Base-by-base conservation (phyloP, 1,140 invertebrate genomes). In the Delia radicum region DNA sequence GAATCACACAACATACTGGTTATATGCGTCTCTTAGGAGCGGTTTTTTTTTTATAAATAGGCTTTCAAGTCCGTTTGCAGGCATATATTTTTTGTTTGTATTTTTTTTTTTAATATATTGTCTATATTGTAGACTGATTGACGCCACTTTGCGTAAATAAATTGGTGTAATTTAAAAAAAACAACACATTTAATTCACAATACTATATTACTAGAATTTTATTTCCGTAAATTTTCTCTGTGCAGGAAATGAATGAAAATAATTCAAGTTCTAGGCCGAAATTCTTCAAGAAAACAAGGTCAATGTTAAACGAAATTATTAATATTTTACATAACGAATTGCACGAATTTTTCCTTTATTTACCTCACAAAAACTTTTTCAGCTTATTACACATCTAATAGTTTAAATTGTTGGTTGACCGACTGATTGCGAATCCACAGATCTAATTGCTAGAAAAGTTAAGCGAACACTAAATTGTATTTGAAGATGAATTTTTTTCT, bases 361-460 rank as follows among this genome's bases (percentile, higher is more conserved):
- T 21, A 67, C 63, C 63, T 67, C 63, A 67, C 18, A 15, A n/a
- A 67, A 29, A 33, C 3, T 42, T 42, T 15, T 42, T 42, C n/a
- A 42, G 4, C 3, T 42, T 42, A 42, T 10, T 42, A 12, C 4
- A 33, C 33, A 33, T 33, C 7, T 12, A 33, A 7, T 10, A 10
- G 33, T 12, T 10, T 33, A 13, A 5, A 42, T 42, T 42, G 37
- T 42, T 0, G 12, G 37, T 21, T 18, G n/a, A 18, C 12, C 15
- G 21, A 37, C 13, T 37, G 33, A 55, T 55, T 55, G 5, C 5
- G 3, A 7, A 7, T 33, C 29, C 65, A 18, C 26, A 21, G 65
- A 69, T 69, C 29, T 69, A 69, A 69, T 33, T 69, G 65, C 65
- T 69, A 33, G 29, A 69, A 69, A 24, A 69, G 65, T 69, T 69